phyloP scores from a whole-genome alignment of 2,113 vertebrate species.

The Planiliza haematocheilus region DNA sequence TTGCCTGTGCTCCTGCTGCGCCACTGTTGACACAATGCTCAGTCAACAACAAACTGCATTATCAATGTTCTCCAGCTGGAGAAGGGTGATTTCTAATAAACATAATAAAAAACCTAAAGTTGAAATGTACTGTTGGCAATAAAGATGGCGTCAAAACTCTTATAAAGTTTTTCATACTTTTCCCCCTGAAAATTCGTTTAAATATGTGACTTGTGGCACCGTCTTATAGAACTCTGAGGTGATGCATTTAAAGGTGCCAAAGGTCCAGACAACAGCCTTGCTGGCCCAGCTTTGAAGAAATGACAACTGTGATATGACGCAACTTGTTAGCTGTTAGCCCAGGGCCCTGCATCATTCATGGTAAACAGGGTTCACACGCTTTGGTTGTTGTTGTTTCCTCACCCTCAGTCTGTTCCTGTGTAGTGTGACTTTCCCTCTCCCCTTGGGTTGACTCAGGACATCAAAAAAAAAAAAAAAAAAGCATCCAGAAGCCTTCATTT shows the following conservation, averaged over 20 bases:
- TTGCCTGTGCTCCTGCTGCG: slow-evolving; percentile 22
- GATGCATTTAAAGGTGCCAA: slow-evolving; percentile 7
- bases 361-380: slow-evolving; percentile 19
- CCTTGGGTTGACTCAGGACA: slow-evolving; percentile 35
- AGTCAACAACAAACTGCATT: slow-evolving; percentile 39
- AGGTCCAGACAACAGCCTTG: not conserved
- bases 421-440: slow-evolving; percentile 3
- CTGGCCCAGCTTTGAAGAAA: slow-evolving; percentile 35
- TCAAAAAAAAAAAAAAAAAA: slow-evolving; percentile 32
- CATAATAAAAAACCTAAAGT: not conserved
- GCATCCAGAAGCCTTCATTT: slow-evolving; percentile 42
- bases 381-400: slow-evolving; percentile 41
- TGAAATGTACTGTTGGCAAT: not conserved
- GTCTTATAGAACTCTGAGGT: not conserved
- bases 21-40: slow-evolving; percentile 35
- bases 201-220: not conserved
- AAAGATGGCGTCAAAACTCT: not conserved
- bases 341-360: slow-evolving; percentile 15
- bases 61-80: slow-evolving; percentile 29
- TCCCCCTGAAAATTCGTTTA: not conserved
- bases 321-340: slow-evolving; percentile 25
- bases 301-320: slow-evolving; percentile 35
- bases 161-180: not conserved
- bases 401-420: slow-evolving; percentile 29
- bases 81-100: not conserved